A percentile compares a stretch with the other conserved stretches of the same genome.
Evolutionary conservation across 2,888 invertebrate genomes (phyloP).

Genomic region (Pimpla rufipes): DNA sequence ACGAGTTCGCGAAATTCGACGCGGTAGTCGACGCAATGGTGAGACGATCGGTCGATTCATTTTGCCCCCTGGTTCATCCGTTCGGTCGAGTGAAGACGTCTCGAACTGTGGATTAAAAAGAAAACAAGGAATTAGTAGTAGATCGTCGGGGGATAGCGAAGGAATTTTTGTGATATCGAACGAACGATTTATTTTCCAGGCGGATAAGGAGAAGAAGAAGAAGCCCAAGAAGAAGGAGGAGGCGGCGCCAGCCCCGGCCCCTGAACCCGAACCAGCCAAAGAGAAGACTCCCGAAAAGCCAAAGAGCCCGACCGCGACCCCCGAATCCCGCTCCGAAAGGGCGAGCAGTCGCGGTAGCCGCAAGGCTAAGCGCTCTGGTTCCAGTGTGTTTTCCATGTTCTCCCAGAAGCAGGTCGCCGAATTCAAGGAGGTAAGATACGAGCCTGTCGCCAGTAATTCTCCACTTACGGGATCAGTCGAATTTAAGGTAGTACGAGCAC

Average conservation of each 20-base stretch:
- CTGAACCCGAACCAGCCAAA: slow-evolving; percentile 89
- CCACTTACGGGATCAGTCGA: background rate
- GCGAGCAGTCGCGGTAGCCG: slow-evolving; percentile 94
- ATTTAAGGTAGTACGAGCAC: no score
- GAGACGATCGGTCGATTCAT: background rate
- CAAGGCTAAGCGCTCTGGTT: slow-evolving; percentile 94
- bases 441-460: background rate
- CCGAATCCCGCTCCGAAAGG: slow-evolving; percentile 88
- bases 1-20: slow-evolving; percentile 29
- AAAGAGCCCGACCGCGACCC: slow-evolving; percentile 85
- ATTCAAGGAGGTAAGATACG: slow-evolving; percentile 93
- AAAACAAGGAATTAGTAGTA: background rate
- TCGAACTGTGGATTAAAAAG: slow-evolving; percentile 4
- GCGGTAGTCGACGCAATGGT: slow-evolving; percentile 30
- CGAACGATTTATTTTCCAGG: slow-evolving; percentile 86
- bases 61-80: background rate
- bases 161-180: background rate
- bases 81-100: background rate
- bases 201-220: slow-evolving; percentile 97
- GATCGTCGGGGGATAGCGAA: background rate
- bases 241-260: slow-evolving; percentile 90
- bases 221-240: slow-evolving; percentile 90
- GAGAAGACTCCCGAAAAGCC: slow-evolving; percentile 86
- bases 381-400: slow-evolving; percentile 99
- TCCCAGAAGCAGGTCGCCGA: slow-evolving; percentile 98